A percentile compares a stretch with the other conserved stretches of the same genome.
Conservation (phyloP, 2,888 invertebrate genomes). For the Ochropleura plecta region DNA sequence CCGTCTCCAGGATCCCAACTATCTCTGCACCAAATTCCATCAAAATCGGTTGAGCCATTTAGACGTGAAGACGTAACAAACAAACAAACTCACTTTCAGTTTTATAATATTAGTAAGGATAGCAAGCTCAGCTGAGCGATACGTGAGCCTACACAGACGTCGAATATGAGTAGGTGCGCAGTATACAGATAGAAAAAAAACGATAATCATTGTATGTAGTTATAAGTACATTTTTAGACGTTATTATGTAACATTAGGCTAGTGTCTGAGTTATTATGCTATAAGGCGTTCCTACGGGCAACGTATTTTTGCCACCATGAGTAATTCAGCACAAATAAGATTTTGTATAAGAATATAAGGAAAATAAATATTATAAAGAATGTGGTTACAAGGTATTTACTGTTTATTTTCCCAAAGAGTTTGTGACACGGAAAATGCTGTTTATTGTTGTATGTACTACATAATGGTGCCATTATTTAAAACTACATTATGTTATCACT, state of each 20-base stretch:
- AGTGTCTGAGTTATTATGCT: neutral
- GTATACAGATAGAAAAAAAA: neutral
- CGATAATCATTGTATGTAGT: neutral
- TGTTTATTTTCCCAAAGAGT: neutral
- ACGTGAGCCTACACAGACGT: neutral
- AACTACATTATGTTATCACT: neutral
- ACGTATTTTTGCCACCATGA: neutral
- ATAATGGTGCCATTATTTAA: neutral
- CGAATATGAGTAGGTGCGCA: too few species aligned
- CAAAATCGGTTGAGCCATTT: too few species aligned
- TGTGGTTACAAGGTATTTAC: too few species aligned
- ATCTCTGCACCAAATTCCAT: too few species aligned
- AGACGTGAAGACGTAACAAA: too few species aligned
- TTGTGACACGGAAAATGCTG: neutral
- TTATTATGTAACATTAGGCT: neutral
- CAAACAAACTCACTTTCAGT: too few species aligned
- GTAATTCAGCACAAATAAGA: constrained; percentile 3
- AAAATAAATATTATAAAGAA: neutral
- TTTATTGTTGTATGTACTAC: neutral
- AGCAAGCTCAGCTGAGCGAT: neutral
- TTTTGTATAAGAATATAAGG: neutral
- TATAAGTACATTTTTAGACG: neutral
- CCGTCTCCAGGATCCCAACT: too few species aligned
- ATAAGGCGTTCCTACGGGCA: constrained; percentile 1
- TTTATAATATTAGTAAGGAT: too few species aligned